phyloP scores from a whole-genome alignment of 2,113 vertebrate genomes.

The Osmerus mordax region DNA sequence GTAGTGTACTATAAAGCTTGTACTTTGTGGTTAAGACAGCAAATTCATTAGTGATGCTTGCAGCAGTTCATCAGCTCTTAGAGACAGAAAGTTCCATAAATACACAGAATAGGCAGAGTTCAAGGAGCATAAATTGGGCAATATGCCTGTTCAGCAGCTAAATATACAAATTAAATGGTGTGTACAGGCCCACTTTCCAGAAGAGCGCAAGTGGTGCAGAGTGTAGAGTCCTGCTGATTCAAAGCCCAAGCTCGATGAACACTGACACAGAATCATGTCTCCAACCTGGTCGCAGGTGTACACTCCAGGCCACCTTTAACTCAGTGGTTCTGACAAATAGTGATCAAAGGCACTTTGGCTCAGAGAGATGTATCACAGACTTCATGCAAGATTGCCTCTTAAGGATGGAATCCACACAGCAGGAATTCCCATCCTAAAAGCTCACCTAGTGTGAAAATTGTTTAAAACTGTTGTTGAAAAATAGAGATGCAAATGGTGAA shows the following conservation, averaged over 20 bases:
- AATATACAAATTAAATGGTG: conserved; percentile 42
- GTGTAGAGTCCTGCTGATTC: conserved; percentile 35
- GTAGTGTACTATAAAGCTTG: no score
- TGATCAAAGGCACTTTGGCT: conserved; percentile 48
- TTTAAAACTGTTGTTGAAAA: conserved; percentile 2
- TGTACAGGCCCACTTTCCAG: conserved; percentile 18
- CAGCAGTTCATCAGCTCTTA: background rate
- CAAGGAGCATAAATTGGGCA: background rate
- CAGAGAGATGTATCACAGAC: conserved; percentile 26
- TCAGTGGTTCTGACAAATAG: conserved; percentile 56
- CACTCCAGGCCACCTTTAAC: conserved; percentile 56
- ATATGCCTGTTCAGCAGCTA: conserved; percentile 8
- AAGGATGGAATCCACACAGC: conserved; percentile 27
- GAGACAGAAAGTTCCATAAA: background rate
- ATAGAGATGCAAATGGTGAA: background rate
- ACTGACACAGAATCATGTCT: conserved; percentile 56
- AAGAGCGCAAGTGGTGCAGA: conserved; percentile 30
- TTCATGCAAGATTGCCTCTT: conserved; percentile 16
- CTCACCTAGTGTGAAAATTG: conserved; percentile 26
- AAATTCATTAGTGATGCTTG: no score
- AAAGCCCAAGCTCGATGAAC: conserved; percentile 57
- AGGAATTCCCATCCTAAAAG: conserved; percentile 15
- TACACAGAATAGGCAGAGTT: background rate
- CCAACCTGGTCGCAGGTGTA: conserved; percentile 59
- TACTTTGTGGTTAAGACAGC: no score